These are phyloP conservation scores for Onchidella celtica DNA, from an alignment of 2,888 invertebrate genomes.

Conservation along the genomic window DNA sequence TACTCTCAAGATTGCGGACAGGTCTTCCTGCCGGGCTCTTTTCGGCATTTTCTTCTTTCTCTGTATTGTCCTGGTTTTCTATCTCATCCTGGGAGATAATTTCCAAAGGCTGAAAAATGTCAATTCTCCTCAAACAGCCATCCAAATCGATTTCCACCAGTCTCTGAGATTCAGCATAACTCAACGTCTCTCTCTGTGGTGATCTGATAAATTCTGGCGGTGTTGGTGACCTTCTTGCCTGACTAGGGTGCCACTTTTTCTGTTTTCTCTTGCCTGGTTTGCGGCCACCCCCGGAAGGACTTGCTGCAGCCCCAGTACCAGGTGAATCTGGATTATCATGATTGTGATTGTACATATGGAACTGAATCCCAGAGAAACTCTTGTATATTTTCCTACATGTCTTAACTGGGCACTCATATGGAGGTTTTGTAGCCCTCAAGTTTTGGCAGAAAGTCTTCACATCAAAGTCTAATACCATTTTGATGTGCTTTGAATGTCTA, in stretches of 20 bases:
- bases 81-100: slow-evolving; percentile 79
- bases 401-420: slow-evolving; percentile 91
- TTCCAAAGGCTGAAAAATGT: slow-evolving; percentile 81
- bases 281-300: slow-evolving; percentile 53
- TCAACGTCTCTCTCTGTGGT: slow-evolving; percentile 85
- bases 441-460: slow-evolving; percentile 92
- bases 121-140: slow-evolving; percentile 86
- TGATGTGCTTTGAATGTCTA: no score
- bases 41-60: slow-evolving; percentile 77
- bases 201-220: slow-evolving; percentile 78
- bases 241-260: slow-evolving; percentile 77
- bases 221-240: slow-evolving; percentile 75
- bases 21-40: slow-evolving; percentile 65
- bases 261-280: slow-evolving; percentile 81
- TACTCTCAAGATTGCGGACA: slow-evolving; percentile 49
- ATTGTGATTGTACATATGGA: slow-evolving; percentile 91
- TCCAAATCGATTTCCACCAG: slow-evolving; percentile 93
- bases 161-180: slow-evolving; percentile 91
- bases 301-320: slow-evolving; percentile 58
- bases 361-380: slow-evolving; percentile 91
- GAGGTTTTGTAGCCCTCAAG: slow-evolving; percentile 90
- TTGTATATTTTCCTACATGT: slow-evolving; percentile 93
- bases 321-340: slow-evolving; percentile 85
- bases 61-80: slow-evolving; percentile 77
- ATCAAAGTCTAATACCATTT: slow-evolving; percentile 90